Conservation (phyloP, 2,113 vertebrate genomes). For the Hemichromis elongatus region DNA sequence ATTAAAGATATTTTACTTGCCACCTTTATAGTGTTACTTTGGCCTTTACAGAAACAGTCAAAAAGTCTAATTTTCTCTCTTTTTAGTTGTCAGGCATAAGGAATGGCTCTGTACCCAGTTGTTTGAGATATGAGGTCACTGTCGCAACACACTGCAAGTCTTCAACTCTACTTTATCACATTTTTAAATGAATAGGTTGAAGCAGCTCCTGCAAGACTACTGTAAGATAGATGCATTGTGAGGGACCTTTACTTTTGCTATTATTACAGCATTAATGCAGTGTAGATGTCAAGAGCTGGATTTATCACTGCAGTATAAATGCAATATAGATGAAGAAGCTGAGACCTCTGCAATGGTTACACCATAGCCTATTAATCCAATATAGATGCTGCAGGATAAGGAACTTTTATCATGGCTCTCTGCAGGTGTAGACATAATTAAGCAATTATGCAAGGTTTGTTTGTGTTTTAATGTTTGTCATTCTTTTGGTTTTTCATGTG, state of each 20-base stretch:
- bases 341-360: neutral
- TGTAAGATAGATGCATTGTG: slow-evolving; percentile 16
- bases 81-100: slow-evolving; percentile 19
- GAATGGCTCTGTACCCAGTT: slow-evolving; percentile 8
- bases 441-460: neutral
- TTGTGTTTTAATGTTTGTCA: slow-evolving; percentile 1
- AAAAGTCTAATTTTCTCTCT: slow-evolving; percentile 15
- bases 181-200: slow-evolving; percentile 20
- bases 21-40: slow-evolving; percentile 3
- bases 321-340: slow-evolving; percentile 32
- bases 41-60: slow-evolving; percentile 13
- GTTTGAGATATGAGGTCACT: slow-evolving; percentile 43
- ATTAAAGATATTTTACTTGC: neutral
- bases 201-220: neutral
- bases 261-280: slow-evolving; percentile 27
- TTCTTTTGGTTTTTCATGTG: neutral
- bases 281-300: neutral
- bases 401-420: neutral
- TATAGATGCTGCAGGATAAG: neutral
- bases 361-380: slow-evolving; percentile 9
- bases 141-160: slow-evolving; percentile 34
- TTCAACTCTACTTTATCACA: slow-evolving; percentile 18
- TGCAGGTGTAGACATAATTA: slow-evolving; percentile 7
- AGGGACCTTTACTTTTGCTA: slow-evolving; percentile 30
- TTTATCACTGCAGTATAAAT: neutral